Evolutionary conservation across 2,797 vertebrate species (phyloP), one percentile per base, ranked within the genome.

Genomic region (Acanthurus leucopareius): DNA sequence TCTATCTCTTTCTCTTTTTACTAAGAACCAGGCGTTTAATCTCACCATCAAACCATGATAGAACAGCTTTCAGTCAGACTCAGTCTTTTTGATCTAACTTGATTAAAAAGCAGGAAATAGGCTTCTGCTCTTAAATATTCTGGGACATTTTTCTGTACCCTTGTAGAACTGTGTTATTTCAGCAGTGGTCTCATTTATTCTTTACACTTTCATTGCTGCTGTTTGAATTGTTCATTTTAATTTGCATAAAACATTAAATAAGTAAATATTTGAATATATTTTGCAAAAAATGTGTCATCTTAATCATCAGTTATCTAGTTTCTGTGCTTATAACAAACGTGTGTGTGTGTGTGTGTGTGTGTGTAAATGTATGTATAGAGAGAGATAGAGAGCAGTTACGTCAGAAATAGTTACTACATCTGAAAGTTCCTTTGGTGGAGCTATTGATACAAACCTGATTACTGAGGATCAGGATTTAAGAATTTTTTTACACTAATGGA

Each of bases 331-430:
- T 28, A 28, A 28, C 28, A 28, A 28, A 28, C 28, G 28, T 28
- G 28, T 28, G 28, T 28, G 28, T 28, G 28, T 28, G 28, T 28
- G 44, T 6, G 5, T 2, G 5, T 10, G 5, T 10, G 5, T 45
- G 44, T 10, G 5, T 10, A 15, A 5, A 45, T 7, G 42, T n/a
- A n/a, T n/a, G 42, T 7, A 13, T 44, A 13, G 42, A 13, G 42
- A 13, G 42, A 13, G 42, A 7, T 44, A 45, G 44, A 48, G 58
- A 79, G 17, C n/a, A 74, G 48, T 48, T 77, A 35, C 79, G 61
- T 86, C 64, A 47, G 49, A 42, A 60, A 66, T 73, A 85, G 78
- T 75, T 85, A 63, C 79, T 66, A 56, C 32, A 73, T 73, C 63
- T 54, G 80, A 67, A 40, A 48, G 32, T 25, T 35, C 14, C 11